Evolutionary conservation across 1,140 invertebrate genomes (phyloP), one percentile per base, ranked within the genome.

Genomic region (Pogonognathellus flavescens): DNA sequence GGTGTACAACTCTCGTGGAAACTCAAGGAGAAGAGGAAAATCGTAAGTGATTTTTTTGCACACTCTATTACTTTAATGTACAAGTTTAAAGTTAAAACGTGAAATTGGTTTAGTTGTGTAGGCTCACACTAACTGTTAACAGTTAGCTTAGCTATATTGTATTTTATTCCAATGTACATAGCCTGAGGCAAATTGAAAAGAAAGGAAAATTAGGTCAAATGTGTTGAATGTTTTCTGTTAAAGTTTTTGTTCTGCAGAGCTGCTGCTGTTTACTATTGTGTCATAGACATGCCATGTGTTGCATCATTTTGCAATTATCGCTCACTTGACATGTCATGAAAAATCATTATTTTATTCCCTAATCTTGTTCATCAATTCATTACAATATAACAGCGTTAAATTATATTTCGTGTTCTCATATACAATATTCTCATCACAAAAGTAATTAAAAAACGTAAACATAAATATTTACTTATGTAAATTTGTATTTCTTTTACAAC

Each of bases 171-270:
- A 25, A 49, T 31, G 70, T 76, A 49, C 70, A 14, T 76, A n/a
- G 70, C 70, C 70, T 76, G 41, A 50, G 70, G 70, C 70, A 1
- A 1, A n/a, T 7, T 49, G 25, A 76, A 76, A 76, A 76, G 70
- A 76, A 76, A 76, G 41, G 70, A 76, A 76, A 76, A 76, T n/a
- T 31, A 76, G 70, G 70, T 76, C 70, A 76, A 16, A 76, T 49
- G 31, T 50, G 31, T 50, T 76, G 31, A 76, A 50, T 76, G 70
- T 76, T 31, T 62, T 9, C 59, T 18, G 59, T 18, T 20, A 13
- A n/a, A 41, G 31, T 41, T 41, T 41, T 41, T 41, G 31, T 41
- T 41, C 31, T 41, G 31, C 31, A 31, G 0, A 49, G 70, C n/a
- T 31, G 31, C 16, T 14, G 4, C 3, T n/a, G 14, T 6, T 50